Conservation (phyloP, 2,888 invertebrate species). For the Halictus ligatus region DNA sequence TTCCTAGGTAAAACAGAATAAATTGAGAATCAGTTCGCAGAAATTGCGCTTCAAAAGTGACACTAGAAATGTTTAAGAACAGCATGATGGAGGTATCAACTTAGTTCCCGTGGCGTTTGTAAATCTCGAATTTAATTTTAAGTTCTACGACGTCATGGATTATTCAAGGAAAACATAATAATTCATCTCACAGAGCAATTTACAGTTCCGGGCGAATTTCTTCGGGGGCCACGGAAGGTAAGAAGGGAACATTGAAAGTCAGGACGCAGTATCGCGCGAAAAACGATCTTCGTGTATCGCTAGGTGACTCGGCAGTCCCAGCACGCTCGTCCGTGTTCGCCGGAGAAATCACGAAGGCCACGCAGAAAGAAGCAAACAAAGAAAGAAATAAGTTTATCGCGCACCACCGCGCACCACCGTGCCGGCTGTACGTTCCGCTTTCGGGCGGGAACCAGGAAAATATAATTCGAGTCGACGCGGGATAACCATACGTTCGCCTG, state of each 20-base stretch:
- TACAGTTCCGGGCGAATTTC: conserved; percentile 13
- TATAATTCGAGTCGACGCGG: conserved; percentile 64
- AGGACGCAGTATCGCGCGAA: conserved; percentile 43
- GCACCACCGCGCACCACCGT: conserved; percentile 1
- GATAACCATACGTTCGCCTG: conserved; percentile 55
- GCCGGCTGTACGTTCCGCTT: conserved; percentile 12
- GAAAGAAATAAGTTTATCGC: conserved; percentile 58
- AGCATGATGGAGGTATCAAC: neutral
- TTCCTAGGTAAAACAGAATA: no score
- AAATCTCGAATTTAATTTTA: conserved; percentile 13
- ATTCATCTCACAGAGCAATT: conserved; percentile 31
- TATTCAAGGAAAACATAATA: conserved; percentile 20
- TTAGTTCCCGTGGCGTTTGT: neutral
- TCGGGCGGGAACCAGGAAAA: conserved; percentile 47
- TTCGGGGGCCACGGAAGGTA: conserved; percentile 3
- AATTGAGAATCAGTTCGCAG: no score
- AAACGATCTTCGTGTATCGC: conserved; percentile 66
- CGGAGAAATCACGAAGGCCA: conserved; percentile 66
- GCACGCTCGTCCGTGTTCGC: conserved; percentile 65
- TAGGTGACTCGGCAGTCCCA: conserved; percentile 69
- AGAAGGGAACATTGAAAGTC: conserved; percentile 60
- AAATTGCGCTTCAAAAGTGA: no score
- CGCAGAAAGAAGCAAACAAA: conserved; percentile 30
- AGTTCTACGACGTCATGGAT: neutral
- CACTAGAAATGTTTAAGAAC: neutral